Conservation (phyloP, 2,888 invertebrate genomes). For the Iphiclides podalirius region DNA sequence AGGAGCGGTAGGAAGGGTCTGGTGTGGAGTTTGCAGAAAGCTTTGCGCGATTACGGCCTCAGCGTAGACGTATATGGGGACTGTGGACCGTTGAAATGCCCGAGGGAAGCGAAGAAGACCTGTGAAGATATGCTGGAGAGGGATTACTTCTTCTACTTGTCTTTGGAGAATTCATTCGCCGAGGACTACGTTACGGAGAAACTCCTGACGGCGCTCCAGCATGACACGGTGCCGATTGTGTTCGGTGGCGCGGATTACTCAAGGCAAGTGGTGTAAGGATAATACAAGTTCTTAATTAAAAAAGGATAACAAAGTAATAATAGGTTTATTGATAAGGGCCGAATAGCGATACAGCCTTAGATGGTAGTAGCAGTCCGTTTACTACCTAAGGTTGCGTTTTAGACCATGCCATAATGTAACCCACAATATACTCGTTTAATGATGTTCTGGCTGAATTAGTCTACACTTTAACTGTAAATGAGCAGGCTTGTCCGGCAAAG, state of each 20-base stretch:
- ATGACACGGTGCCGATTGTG: constrained; percentile 83
- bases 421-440: no score
- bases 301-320: no score
- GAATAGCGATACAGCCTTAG: no score
- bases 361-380: no score
- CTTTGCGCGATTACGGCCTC: constrained; percentile 38
- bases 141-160: constrained; percentile 86
- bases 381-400: no score
- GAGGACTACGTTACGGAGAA: constrained; percentile 79
- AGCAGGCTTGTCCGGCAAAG: no score
- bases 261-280: constrained; percentile 52
- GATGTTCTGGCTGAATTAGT: no score
- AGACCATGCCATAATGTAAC: no score
- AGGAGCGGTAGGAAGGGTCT: constrained; percentile 47
- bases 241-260: constrained; percentile 84
- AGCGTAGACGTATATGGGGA: constrained; percentile 76
- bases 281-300: no score
- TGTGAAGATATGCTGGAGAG: constrained; percentile 60
- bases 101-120: constrained; percentile 34
- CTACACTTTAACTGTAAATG: no score
- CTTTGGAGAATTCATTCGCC: constrained; percentile 87
- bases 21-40: constrained; percentile 42
- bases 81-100: constrained; percentile 66
- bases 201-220: constrained; percentile 79
- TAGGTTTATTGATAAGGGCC: no score